Percentiles rank a stretch among this genome's conserved stretches.
Evolutionary conservation across 1,140 invertebrate genomes (phyloP).

Genomic region (Drosophila nannoptera): DNA sequence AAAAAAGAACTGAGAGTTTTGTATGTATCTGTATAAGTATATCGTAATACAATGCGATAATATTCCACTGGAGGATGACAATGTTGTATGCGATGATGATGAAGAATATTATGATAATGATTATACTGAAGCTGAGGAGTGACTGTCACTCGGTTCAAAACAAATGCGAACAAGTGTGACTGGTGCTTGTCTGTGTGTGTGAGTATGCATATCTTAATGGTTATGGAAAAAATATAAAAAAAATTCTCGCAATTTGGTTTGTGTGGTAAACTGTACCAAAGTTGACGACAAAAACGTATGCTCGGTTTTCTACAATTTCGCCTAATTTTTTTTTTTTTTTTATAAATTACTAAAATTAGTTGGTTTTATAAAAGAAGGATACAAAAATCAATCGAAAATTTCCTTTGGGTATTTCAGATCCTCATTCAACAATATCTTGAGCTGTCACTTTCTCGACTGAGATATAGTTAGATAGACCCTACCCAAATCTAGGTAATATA

Average conservation of each 20-base stretch:
- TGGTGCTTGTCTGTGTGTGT: constrained; percentile 16
- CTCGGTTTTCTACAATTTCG: too few species aligned
- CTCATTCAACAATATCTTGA: too few species aligned
- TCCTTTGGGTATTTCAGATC: too few species aligned
- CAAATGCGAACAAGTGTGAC: constrained; percentile 50
- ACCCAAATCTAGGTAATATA: constrained; percentile 14
- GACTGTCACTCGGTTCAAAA: constrained; percentile 56
- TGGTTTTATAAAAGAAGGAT: too few species aligned
- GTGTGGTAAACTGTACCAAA: constrained; percentile 59
- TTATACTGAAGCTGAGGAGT: constrained; percentile 26
- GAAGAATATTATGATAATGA: background rate
- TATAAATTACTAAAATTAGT: too few species aligned
- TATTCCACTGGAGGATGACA: constrained; percentile 42
- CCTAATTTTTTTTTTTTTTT: background rate
- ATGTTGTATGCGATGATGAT: constrained; percentile 28
- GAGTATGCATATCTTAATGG: constrained; percentile 52
- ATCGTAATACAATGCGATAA: constrained; percentile 74
- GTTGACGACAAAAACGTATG: constrained; percentile 2
- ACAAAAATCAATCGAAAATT: too few species aligned
- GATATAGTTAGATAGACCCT: constrained; percentile 22
- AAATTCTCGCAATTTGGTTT: constrained; percentile 49
- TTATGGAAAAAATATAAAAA: constrained; percentile 72
- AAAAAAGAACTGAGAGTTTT: too few species aligned
- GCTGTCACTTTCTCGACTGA: too few species aligned
- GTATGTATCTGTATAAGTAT: constrained; percentile 18